phyloP scores from a whole-genome alignment of 37 sponge, comb jelly and placozoan species.

The Spongilla lacustris region DNA sequence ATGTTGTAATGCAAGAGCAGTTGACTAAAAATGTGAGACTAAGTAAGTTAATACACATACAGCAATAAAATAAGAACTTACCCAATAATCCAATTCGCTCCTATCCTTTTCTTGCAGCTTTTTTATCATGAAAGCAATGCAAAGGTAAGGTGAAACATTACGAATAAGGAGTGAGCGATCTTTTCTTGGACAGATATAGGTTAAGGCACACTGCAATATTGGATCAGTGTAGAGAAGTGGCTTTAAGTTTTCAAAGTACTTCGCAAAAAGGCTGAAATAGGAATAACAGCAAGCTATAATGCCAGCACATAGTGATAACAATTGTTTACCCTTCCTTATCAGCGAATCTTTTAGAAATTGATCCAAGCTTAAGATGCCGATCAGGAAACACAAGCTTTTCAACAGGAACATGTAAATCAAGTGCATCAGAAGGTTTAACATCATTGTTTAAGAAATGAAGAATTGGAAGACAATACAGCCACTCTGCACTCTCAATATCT shows the following conservation, averaged over 20 bases:
- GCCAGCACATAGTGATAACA: not conserved
- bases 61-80: not conserved
- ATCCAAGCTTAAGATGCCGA: not conserved
- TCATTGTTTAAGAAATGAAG: not conserved
- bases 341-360: not conserved
- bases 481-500: not conserved
- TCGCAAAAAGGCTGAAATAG: not conserved
- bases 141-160: not conserved
- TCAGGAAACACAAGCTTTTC: not conserved
- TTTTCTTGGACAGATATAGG: not conserved
- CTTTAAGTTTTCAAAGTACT: not conserved
- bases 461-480: not conserved
- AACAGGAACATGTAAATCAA: not conserved
- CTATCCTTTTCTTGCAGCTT: not conserved
- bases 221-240: not conserved
- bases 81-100: not conserved
- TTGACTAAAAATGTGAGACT: not conserved
- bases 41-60: not conserved
- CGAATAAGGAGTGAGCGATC: not conserved
- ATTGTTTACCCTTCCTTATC: not conserved
- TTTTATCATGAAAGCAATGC: not conserved
- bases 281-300: not conserved
- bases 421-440: not conserved
- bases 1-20: not conserved
- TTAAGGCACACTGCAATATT: not conserved